A percentile compares a stretch with the other conserved stretches of the same genome.
phyloP scores from a whole-genome alignment of 2,797 vertebrate species.

The Cercopithecus petaurista region DNA sequence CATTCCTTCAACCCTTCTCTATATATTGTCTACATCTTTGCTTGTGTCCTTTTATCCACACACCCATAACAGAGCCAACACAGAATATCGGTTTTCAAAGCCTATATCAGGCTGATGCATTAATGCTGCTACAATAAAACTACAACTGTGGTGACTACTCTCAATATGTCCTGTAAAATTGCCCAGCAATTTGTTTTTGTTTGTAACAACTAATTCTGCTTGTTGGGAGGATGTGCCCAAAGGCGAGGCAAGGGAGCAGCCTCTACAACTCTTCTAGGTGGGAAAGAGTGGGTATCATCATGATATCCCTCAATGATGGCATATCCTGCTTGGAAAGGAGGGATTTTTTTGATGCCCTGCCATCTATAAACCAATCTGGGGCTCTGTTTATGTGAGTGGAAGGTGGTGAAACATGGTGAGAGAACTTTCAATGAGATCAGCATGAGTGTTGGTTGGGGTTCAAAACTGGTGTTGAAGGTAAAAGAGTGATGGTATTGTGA shows the following conservation, averaged over 20 bases:
- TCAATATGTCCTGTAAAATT: slow-evolving; percentile 13
- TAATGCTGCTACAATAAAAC: slow-evolving; percentile 2
- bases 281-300: background rate
- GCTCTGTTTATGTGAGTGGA: background rate
- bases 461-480: background rate
- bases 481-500: background rate
- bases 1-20: background rate
- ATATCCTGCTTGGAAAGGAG: background rate
- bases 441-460: background rate
- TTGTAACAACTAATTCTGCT: background rate
- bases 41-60: background rate
- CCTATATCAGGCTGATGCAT: background rate
- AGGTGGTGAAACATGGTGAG: background rate
- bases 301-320: background rate
- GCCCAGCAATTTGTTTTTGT: background rate
- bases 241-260: background rate
- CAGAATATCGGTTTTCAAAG: background rate
- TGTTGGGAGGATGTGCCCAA: background rate
- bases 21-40: background rate
- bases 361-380: background rate
- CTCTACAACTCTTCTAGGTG: background rate
- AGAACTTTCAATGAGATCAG: background rate
- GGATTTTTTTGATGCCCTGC: background rate
- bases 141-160: background rate
- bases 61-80: background rate